A percentile compares a stretch with the other conserved stretches of the same genome.
Conservation (phyloP, 2,888 invertebrate genomes). For the Proisotoma minuta region DNA sequence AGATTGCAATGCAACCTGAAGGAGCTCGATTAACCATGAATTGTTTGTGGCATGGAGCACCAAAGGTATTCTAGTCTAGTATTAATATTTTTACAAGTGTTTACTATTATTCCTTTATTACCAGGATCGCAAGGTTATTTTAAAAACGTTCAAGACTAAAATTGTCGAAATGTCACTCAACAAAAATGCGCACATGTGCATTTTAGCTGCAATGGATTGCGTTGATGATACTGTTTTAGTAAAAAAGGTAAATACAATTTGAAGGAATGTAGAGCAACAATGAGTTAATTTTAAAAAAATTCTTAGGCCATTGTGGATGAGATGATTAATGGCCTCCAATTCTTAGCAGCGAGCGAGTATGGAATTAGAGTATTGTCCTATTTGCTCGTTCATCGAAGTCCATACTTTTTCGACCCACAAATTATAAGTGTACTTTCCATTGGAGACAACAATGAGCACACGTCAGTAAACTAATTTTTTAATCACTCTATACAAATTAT, state of each 20-base stretch:
- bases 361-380: slow-evolving; percentile 83
- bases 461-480: slow-evolving; percentile 49
- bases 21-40: slow-evolving; percentile 75
- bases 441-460: slow-evolving; percentile 66
- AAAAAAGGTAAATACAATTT: slow-evolving; percentile 76
- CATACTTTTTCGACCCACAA: slow-evolving; percentile 74
- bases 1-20: slow-evolving; percentile 70
- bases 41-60: slow-evolving; percentile 77
- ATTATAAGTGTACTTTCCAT: slow-evolving; percentile 68
- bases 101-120: slow-evolving; percentile 18
- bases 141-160: slow-evolving; percentile 83
- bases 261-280: no score
- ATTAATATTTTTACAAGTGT: not conserved
- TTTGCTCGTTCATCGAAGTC: slow-evolving; percentile 76
- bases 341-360: slow-evolving; percentile 70
- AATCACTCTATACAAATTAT: not conserved
- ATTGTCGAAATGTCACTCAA: slow-evolving; percentile 73
- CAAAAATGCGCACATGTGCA: slow-evolving; percentile 77
- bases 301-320: slow-evolving; percentile 69
- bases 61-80: slow-evolving; percentile 51
- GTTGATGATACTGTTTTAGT: slow-evolving; percentile 90
- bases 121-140: slow-evolving; percentile 63
- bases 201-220: slow-evolving; percentile 77
- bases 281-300: no score
- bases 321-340: slow-evolving; percentile 62